Evolutionary conservation across 2,888 invertebrate species (phyloP).

Genomic region (Vanessa cardui): DNA sequence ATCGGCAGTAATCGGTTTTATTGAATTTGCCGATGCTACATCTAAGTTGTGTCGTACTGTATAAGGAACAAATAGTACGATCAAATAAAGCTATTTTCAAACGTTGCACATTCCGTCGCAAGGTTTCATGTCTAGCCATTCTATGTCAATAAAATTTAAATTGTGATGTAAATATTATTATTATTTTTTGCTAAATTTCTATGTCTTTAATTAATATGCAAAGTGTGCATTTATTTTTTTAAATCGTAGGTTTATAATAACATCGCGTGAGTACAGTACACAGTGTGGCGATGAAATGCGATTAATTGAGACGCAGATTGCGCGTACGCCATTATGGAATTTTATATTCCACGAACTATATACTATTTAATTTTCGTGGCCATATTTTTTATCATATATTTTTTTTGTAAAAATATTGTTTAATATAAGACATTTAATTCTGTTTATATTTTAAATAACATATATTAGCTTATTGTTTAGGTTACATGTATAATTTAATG

Average conservation of each 20-base stretch:
- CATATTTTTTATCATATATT: slow-evolving; percentile 24
- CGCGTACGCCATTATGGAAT: not conserved
- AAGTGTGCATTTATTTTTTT: slow-evolving; percentile 30
- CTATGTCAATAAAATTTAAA: slow-evolving; percentile 1
- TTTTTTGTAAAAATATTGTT: slow-evolving; percentile 20
- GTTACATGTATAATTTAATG: slow-evolving; percentile 14
- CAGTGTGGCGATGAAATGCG: not conserved
- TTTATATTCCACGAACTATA: slow-evolving; percentile 11
- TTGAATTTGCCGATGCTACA: too few species aligned
- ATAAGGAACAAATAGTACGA: too few species aligned
- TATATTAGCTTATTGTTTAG: slow-evolving; percentile 17
- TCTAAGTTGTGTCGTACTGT: too few species aligned
- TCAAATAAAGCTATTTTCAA: too few species aligned
- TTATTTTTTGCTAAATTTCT: slow-evolving; percentile 20
- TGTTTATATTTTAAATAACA: slow-evolving; percentile 12
- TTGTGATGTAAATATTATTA: slow-evolving; percentile 29
- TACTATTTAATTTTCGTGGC: slow-evolving; percentile 24
- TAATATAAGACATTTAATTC: slow-evolving; percentile 11
- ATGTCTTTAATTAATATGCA: slow-evolving; percentile 21
- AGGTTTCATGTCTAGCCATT: not conserved
- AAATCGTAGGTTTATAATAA: slow-evolving; percentile 11
- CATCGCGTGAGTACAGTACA: not conserved
- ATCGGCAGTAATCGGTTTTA: too few species aligned
- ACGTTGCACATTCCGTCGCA: not conserved
- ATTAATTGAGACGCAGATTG: not conserved